phyloP scores from a whole-genome alignment of 2,888 invertebrate genomes.

The Pinctada fucata region DNA sequence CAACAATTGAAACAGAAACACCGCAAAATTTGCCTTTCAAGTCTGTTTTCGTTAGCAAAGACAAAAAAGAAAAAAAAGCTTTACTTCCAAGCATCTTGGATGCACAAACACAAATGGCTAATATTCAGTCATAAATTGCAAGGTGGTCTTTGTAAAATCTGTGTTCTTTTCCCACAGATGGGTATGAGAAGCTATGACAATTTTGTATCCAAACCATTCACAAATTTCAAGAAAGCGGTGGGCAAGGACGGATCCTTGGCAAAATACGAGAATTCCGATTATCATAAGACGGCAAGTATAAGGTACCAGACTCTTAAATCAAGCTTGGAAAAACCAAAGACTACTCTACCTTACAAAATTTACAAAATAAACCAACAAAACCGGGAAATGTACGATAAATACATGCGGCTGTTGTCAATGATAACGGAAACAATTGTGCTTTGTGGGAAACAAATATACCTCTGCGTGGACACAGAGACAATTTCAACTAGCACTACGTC shows the following conservation, averaged over 20 bases:
- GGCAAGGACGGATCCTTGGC: constrained; percentile 19
- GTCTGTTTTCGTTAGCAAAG: not conserved
- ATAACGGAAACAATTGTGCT: not conserved
- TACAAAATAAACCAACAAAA: constrained; percentile 13
- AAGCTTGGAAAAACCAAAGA: constrained; percentile 13
- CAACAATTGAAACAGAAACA: not conserved
- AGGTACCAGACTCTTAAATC: constrained; percentile 8
- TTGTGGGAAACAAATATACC: not conserved
- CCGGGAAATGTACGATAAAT: constrained; percentile 14
- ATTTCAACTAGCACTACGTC: not conserved
- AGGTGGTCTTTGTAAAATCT: constrained; percentile 6
- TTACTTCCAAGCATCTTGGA: not conserved
- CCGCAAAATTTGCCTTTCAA: not conserved
- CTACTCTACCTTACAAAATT: constrained; percentile 1
- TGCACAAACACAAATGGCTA: not conserved
- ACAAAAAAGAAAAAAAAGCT: not conserved
- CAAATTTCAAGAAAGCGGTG: constrained; percentile 19
- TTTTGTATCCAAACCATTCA: constrained; percentile 18
- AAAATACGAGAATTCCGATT: constrained; percentile 20
- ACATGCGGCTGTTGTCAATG: not conserved
- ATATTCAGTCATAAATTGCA: not conserved
- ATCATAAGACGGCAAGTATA: constrained; percentile 21
- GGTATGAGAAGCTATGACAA: constrained; percentile 8
- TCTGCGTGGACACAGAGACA: not conserved
- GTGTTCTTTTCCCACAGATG: constrained; percentile 7